Percentiles rank a stretch among this genome's conserved stretches.
phyloP scores from a whole-genome alignment of 1,140 invertebrate species.

The Cephus cinctus region DNA sequence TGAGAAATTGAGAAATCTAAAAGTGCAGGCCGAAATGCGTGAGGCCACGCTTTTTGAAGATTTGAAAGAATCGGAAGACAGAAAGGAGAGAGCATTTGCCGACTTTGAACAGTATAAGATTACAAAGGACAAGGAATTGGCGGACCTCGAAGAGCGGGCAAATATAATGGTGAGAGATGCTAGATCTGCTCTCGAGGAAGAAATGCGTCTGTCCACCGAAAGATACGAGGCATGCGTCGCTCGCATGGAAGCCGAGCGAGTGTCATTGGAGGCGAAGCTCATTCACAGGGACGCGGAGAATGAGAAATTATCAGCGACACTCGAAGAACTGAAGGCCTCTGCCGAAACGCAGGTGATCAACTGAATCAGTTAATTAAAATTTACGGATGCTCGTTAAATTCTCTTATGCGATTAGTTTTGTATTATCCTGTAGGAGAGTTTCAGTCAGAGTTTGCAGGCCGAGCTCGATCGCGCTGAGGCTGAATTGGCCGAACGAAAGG shows the following conservation, averaged over 20 bases:
- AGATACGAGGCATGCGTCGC: conserved; percentile 33
- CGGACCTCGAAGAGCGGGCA: conserved; percentile 37
- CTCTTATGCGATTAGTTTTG: background rate
- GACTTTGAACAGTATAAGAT: no score
- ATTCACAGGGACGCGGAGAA: conserved; percentile 38
- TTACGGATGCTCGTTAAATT: background rate
- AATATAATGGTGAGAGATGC: conserved; percentile 38
- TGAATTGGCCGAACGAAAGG: conserved; percentile 44
- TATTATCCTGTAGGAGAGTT: conserved; percentile 39
- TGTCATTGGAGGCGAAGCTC: conserved; percentile 33
- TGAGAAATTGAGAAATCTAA: no score
- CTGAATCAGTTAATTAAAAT: background rate
- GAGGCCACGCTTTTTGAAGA: no score
- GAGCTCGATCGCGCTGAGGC: conserved; percentile 49
- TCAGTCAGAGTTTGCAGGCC: conserved; percentile 49
- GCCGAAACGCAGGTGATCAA: conserved; percentile 44
- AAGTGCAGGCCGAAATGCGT: no score
- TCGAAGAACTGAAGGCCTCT: conserved; percentile 42
- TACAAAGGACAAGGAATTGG: conserved; percentile 36
- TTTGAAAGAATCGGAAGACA: no score
- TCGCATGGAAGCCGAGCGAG: conserved; percentile 35
- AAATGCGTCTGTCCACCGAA: conserved; percentile 34
- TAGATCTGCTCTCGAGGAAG: conserved; percentile 32
- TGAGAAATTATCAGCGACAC: conserved; percentile 26
- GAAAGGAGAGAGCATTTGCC: no score